These are phyloP conservation scores for Sibirionetta formosa DNA, from an alignment of 2,797 vertebrate genomes.

Conservation along the genomic window DNA sequence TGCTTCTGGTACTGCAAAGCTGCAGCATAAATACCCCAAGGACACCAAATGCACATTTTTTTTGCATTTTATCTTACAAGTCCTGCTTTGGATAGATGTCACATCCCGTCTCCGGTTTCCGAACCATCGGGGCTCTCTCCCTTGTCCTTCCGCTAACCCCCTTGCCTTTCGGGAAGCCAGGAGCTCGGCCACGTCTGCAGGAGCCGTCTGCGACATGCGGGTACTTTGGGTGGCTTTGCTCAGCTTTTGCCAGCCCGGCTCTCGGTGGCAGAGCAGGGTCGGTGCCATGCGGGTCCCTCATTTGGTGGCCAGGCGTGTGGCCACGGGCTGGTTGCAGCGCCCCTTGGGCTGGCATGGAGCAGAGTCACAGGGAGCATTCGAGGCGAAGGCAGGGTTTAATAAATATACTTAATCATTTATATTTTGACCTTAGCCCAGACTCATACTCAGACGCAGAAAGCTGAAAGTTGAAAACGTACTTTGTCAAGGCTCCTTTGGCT, in stretches of 20 bases:
- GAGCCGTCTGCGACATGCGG: not conserved
- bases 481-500: constrained; percentile 62
- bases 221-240: fast-evolving
- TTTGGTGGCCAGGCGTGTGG: constrained; percentile 22
- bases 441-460: constrained; percentile 21
- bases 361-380: not conserved
- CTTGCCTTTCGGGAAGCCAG: not conserved
- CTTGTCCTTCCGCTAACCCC: not conserved
- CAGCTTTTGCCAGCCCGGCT: fast-evolving
- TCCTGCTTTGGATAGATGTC: not conserved
- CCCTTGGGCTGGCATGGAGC: not conserved
- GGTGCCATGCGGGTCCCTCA: fast-evolving
- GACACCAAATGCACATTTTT: fast-evolving
- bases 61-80: not conserved
- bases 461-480: constrained; percentile 6
- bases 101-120: not conserved
- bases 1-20: not conserved
- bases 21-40: fast-evolving
- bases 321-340: not conserved
- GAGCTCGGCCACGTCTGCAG: not conserved
- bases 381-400: constrained; percentile 59
- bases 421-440: constrained; percentile 62
- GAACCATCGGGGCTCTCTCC: not conserved
- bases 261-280: fast-evolving
- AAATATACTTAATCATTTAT: constrained; percentile 67